Base-by-base conservation (phyloP, 2,888 invertebrate genomes). In the Steinernema scapterisci region DNA sequence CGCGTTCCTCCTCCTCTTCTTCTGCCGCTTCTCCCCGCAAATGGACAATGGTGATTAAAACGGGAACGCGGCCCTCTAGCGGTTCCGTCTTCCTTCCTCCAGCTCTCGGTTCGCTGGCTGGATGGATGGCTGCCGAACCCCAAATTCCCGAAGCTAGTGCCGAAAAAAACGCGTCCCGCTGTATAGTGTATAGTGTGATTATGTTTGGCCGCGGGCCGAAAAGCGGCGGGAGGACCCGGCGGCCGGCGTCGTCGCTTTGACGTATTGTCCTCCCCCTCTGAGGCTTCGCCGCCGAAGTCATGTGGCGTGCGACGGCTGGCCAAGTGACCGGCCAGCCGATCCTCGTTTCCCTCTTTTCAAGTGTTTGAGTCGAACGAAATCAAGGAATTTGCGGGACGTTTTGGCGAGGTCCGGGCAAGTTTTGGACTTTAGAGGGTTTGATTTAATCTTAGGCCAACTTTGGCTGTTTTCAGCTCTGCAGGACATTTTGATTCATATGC, bases 171-270 rank as follows among this genome's bases (percentile, higher is more conserved):
- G 63, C 63, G 63, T 13, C 27, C 27, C 27, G 63, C 63, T 63
- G 63, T 63, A 63, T 63, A 63, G 63, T 63, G 63, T 63, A 63
- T 63, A 63, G 63, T 63, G 63, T 63, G 63, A 63, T 63, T 63
- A 63, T 63, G 63, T 63, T 63, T 63, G 63, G 63, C 63, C 63
- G 63, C 63, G 63, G 19, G 31, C 63, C 38, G 63, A 63, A 63
- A 63, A 63, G 63, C 63, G 63, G 63, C 63, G 63, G 54, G 63
- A 63, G 63, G 63, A 63, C 63, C 63, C 38, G 38, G 63, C 63
- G 19, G 25, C 54, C 63, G 63, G 27, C 54, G 13, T 13, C 63
- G 63, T 27, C 63, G 63, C 63, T 63, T 63, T 63, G 63, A 63
- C 63, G 63, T 63, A 63, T 63, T 63, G 63, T 27, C 63, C 63